Conservation (phyloP, 2,888 invertebrate species). For the Epistrophella euchroma region DNA sequence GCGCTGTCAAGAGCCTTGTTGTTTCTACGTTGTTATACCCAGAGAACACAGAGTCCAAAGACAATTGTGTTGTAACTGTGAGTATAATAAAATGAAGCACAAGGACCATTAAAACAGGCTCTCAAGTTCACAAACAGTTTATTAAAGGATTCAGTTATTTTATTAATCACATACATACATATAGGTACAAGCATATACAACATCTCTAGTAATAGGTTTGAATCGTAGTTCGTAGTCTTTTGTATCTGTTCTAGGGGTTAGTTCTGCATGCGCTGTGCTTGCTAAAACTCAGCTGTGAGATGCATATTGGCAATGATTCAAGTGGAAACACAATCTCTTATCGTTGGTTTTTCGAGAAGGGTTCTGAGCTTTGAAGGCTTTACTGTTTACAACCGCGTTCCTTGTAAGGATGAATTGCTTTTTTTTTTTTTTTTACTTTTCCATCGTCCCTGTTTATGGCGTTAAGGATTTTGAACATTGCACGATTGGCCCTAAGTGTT, state of each 20-base stretch:
- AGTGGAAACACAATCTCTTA: constrained; percentile 47
- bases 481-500: constrained; percentile 59
- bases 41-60: constrained; percentile 9
- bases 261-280: background rate
- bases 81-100: constrained; percentile 52
- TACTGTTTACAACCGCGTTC: constrained; percentile 32
- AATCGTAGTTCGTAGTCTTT: background rate
- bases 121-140: constrained; percentile 52
- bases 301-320: constrained; percentile 69
- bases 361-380: constrained; percentile 25
- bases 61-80: constrained; percentile 13
- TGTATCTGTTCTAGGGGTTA: background rate
- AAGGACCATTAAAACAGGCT: constrained; percentile 50
- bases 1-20: constrained; percentile 51
- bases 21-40: constrained; percentile 24
- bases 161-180: no score
- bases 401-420: constrained; percentile 15
- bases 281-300: constrained; percentile 23
- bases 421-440: constrained; percentile 1
- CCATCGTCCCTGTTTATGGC: constrained; percentile 41
- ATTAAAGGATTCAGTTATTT: constrained; percentile 37
- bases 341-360: constrained; percentile 12
- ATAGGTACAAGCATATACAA: no score
- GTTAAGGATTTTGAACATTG: constrained; percentile 30
- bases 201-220: background rate